A percentile compares a stretch with the other conserved stretches of the same genome.
Evolutionary conservation across 2,888 invertebrate genomes (phyloP).

Genomic region (Xestia rhomboidea): DNA sequence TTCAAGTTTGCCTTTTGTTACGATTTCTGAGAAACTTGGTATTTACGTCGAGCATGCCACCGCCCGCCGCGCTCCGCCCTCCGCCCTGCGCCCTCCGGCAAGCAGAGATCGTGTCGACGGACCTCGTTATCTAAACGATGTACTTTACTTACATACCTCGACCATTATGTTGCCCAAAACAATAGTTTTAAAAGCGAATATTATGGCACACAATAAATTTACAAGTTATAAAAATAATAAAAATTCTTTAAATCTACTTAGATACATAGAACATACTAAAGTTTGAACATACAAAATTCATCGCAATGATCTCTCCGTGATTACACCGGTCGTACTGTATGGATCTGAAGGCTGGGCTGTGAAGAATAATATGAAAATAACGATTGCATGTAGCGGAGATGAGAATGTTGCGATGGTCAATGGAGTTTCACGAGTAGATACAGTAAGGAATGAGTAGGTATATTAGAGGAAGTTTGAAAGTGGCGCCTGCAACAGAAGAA

Average conservation of each 20-base stretch:
- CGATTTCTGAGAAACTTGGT: conserved; percentile 26
- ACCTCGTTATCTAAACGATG: conserved; percentile 22
- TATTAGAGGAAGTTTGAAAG: no score
- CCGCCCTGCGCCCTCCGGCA: background rate
- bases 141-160: conserved; percentile 2
- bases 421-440: no score
- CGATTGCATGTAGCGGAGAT: no score
- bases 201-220: background rate
- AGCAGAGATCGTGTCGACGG: background rate
- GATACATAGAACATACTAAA: background rate
- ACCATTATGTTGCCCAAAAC: background rate
- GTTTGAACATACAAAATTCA: background rate
- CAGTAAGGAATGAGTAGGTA: no score
- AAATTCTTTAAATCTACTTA: background rate
- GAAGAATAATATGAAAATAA: no score
- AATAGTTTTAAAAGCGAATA: background rate
- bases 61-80: no score
- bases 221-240: background rate
- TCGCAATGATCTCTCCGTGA: background rate
- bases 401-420: no score
- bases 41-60: conserved; percentile 3
- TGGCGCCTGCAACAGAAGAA: no score
- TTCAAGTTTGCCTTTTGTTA: conserved; percentile 14
- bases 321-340: no score
- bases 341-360: no score